Conservation (phyloP, 92 coral and sea anemone genomes). For the Paramuricea clavata region DNA sequence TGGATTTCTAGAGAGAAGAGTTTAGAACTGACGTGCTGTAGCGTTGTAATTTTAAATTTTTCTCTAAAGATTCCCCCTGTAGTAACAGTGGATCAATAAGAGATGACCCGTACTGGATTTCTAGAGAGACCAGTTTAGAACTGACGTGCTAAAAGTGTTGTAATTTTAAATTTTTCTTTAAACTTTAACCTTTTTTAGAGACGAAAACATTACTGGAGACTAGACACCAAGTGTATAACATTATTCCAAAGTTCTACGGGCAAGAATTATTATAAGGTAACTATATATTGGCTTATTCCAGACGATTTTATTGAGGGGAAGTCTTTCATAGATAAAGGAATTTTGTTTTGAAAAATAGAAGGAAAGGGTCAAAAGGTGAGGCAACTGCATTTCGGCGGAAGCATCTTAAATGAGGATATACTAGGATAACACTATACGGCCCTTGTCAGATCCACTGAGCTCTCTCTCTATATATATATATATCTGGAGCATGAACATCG, state of each 20-base stretch:
- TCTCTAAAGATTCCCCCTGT: background rate
- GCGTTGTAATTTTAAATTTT: background rate
- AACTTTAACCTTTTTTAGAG: constrained; percentile 65
- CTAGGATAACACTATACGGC: too few species aligned
- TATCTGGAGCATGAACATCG: too few species aligned
- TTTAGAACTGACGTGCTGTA: background rate
- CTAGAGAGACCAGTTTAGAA: background rate
- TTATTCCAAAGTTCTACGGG: constrained; percentile 86
- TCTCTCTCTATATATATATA: too few species aligned
- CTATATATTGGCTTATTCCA: too few species aligned
- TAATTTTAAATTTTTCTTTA: background rate
- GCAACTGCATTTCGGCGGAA: too few species aligned
- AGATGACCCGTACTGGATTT: background rate
- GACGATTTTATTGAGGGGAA: background rate
- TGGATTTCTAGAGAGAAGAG: background rate
- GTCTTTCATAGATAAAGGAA: background rate
- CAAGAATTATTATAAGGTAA: constrained; percentile 89
- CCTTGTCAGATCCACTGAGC: too few species aligned
- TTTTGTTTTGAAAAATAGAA: too few species aligned
- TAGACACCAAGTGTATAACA: constrained; percentile 94
- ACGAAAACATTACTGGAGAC: constrained; percentile 94
- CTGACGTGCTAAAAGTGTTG: background rate
- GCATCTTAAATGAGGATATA: too few species aligned
- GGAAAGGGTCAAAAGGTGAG: too few species aligned
- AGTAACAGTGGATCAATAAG: too few species aligned